A percentile compares a stretch with the other conserved stretches of the same genome.
phyloP scores from a whole-genome alignment of 2,797 vertebrate genomes.

The Brachyrhaphis roseni region DNA sequence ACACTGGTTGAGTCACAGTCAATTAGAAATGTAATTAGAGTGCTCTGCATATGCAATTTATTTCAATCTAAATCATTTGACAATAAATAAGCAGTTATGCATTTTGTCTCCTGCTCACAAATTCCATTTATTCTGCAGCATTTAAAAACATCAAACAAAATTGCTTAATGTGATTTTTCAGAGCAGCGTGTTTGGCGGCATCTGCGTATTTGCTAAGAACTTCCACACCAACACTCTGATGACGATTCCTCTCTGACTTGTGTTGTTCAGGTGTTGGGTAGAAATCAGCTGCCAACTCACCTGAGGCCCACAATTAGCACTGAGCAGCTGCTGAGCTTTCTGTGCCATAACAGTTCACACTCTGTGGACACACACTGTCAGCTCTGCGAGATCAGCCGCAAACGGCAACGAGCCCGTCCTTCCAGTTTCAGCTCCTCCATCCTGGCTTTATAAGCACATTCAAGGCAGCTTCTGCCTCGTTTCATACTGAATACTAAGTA shows the following conservation, averaged over 20 bases:
- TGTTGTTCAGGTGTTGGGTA: constrained; percentile 66
- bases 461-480: constrained; percentile 22
- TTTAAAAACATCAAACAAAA: constrained; percentile 10
- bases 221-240: constrained; percentile 23
- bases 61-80: constrained; percentile 51
- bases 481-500: constrained; percentile 30
- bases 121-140: constrained; percentile 31
- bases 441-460: constrained; percentile 30
- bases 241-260: constrained; percentile 56
- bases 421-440: constrained; percentile 20
- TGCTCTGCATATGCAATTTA: constrained; percentile 43
- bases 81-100: constrained; percentile 55
- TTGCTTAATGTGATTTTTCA: constrained; percentile 15
- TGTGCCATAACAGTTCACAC: constrained; percentile 69
- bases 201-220: constrained; percentile 13
- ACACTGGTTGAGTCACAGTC: constrained; percentile 47
- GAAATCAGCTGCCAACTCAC: constrained; percentile 76
- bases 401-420: constrained; percentile 37
- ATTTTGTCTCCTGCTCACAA: constrained; percentile 30
- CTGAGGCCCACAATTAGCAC: constrained; percentile 78
- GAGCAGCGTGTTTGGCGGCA: neutral
- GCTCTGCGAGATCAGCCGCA: constrained; percentile 51
- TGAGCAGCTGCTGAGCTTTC: constrained; percentile 75
- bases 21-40: constrained; percentile 60
- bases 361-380: constrained; percentile 68